phyloP scores from a whole-genome alignment of 2,888 invertebrate genomes.

The Temnothorax unifasciatus region DNA sequence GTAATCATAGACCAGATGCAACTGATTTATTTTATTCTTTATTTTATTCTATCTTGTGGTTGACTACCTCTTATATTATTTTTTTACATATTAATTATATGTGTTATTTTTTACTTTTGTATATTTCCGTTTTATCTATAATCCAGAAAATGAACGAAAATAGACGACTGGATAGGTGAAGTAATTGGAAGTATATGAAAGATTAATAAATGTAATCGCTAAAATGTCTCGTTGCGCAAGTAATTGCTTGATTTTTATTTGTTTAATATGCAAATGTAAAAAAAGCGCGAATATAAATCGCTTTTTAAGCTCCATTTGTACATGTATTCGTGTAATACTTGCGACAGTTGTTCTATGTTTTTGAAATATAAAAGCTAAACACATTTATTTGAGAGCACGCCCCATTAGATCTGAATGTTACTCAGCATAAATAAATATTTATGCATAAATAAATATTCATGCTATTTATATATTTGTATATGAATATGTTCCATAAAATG shows the following conservation, averaged over 20 bases:
- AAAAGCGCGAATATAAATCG: not conserved
- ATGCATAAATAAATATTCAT: not conserved
- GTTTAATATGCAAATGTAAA: not conserved
- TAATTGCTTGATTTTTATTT: not conserved
- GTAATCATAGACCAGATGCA: not conserved
- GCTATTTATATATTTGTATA: not conserved
- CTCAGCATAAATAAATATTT: conserved; percentile 36
- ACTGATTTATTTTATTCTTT: conserved; percentile 21
- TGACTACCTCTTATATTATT: not conserved
- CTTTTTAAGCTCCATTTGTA: not conserved
- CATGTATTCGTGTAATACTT: not conserved
- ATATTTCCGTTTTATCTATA: not conserved
- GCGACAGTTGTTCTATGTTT: not conserved
- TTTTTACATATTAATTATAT: not conserved
- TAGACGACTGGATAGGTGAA: not conserved
- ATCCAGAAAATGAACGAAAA: not conserved
- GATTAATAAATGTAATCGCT: not conserved
- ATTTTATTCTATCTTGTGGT: not conserved
- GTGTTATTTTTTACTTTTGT: not conserved
- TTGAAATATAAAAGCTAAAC: not conserved
- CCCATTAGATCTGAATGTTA: conserved; percentile 1
- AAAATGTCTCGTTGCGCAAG: not conserved
- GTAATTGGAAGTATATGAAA: not conserved
- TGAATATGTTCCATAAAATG: conserved; percentile 10
- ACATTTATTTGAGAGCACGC: not conserved